phyloP scores from a whole-genome alignment of 2,797 vertebrate species.

The Intellagama lesueurii region DNA sequence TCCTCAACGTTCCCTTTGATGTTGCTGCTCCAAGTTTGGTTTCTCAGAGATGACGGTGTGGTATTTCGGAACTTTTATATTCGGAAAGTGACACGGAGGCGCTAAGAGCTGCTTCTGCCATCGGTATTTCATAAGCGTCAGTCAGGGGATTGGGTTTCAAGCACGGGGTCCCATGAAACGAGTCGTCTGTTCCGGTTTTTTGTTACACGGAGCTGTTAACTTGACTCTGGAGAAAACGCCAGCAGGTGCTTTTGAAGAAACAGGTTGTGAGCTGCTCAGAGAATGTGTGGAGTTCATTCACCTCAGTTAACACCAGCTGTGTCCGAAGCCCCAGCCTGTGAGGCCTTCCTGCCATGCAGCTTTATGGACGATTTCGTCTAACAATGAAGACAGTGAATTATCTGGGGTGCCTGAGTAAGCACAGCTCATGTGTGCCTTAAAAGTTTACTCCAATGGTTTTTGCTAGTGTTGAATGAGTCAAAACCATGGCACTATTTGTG shows the following conservation, averaged over 20 bases:
- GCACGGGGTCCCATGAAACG: fast-evolving
- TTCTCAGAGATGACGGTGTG: neutral
- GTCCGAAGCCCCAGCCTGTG: neutral
- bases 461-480: neutral
- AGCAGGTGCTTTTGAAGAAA: neutral
- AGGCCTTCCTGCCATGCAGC: neutral
- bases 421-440: neutral
- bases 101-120: neutral
- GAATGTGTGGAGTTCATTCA: conserved; percentile 6
- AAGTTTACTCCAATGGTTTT: neutral
- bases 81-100: conserved; percentile 16
- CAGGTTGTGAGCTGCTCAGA: neutral
- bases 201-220: fast-evolving
- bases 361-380: neutral
- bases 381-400: neutral
- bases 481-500: neutral
- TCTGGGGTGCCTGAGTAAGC: neutral
- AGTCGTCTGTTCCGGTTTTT: conserved; percentile 30
- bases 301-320: fast-evolving
- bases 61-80: neutral
- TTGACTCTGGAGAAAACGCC: neutral
- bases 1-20: neutral
- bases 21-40: neutral
- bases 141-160: neutral
- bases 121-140: fast-evolving